These are phyloP conservation scores for Pteropus alecto DNA, from an alignment of 2,113 vertebrate genomes.

Conservation along the genomic window DNA sequence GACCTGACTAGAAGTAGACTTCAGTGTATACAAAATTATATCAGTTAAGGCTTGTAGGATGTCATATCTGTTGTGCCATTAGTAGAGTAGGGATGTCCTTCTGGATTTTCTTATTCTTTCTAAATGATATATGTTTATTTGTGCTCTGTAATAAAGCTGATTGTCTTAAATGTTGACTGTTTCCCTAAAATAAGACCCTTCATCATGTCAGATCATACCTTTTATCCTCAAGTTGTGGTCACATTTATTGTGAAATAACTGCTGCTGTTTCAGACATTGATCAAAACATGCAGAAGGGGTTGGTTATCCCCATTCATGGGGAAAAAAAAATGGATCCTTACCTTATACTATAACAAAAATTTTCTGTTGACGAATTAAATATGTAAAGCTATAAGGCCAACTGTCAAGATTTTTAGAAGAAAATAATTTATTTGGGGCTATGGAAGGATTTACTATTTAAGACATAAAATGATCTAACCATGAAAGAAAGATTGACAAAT, in stretches of 20 bases:
- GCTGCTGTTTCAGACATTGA: neutral
- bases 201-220: neutral
- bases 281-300: neutral
- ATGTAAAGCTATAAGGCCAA: neutral
- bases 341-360: neutral
- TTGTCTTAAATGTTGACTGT: neutral
- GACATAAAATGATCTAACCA: neutral
- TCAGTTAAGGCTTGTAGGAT: neutral
- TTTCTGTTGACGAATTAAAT: neutral
- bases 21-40: neutral
- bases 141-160: neutral
- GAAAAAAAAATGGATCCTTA: neutral
- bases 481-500: neutral
- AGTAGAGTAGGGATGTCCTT: neutral
- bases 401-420: slow-evolving; percentile 7
- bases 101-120: slow-evolving; percentile 23
- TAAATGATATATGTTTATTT: neutral
- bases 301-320: neutral
- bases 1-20: neutral
- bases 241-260: neutral
- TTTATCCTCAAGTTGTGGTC: neutral
- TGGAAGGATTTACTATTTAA: neutral
- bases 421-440: neutral
- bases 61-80: neutral
- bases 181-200: neutral